Base-by-base conservation (phyloP, 2,888 invertebrate species). In the Drosophila putrida region DNA sequence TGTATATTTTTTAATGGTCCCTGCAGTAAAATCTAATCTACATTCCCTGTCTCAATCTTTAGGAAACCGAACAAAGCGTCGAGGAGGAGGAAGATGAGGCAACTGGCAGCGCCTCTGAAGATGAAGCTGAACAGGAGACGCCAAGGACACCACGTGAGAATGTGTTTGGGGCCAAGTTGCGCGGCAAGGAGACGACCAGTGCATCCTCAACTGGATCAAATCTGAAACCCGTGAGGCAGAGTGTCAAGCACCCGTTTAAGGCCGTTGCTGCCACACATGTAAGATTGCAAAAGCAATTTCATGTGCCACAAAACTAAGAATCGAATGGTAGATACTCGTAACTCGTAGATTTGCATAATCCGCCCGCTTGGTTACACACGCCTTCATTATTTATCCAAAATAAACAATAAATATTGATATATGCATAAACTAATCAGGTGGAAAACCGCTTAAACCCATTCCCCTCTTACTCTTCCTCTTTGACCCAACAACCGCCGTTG, bases 201-300 rank as follows among this genome's bases (percentile, higher is more conserved):
- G 53, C 43, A 38, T 39, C 50, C 11, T 28, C 60, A 8, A 27
- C 67, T 0, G 46, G 59, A 6, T 31, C 25, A 43, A 6, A 31
- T 31, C 49, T 71, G 0, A 89, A 88, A 35, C 75, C 89, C 1
- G 43, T 65, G 9, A 58, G 85, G 4, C 81, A 82, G 47, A 74
- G 74, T 10, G 71, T 81, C 5, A 90, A 89, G 41, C 90, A 89
- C 70, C 90, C 90, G 2, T 90, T 90, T 20, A 91, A 90, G 63
- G 91, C 90, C n/a, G 87, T 88, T 63, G 82, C 89, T 28, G 82
- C 90, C 33, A 80, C 90, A 53, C 91, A 90, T 78, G 90, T 90
- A 82, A 90, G 90, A 77, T 76, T 90, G 82, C 91, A 90, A 78
- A 88, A 87, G 82, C 90, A 91, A 86, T 85, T 87, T 59, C 90